Base-by-base conservation (phyloP, 2,888 invertebrate genomes). In the Nymphalis urticae region DNA sequence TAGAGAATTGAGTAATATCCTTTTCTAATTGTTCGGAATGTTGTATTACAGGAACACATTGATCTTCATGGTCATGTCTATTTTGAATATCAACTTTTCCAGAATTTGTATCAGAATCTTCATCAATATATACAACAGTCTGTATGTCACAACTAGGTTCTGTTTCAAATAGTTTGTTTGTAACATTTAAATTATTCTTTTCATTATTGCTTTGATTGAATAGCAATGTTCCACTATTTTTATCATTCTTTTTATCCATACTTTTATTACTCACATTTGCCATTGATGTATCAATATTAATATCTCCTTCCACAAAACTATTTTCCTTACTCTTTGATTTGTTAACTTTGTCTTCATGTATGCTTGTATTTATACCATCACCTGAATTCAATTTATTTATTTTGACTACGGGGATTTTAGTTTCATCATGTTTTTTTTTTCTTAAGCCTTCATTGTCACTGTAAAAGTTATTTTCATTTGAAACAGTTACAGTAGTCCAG, bases 31-130 rank as follows among this genome's bases (percentile, higher is more conserved):
- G 64, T 9, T 47, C 42, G 13, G 75, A 27, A 70, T 84, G 80
- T 59, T 81, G 75, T 63, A 89, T 77, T 64, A 85, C 82, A 48
- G 90, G 90, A 2, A 89, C 90, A 82, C 89, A 88, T 76, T 91
- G 90, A 73, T 90, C 89, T 74, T 80, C 88, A 74, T 68, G 75
- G 48, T 84, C 77, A 62, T 72, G 79, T 74, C 66, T 76, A 65
- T 53, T 74, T 75, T 58, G 62, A 73, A 9, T 70, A 68, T 17
- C 32, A 17, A 67, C 56, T 65, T 75, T 82, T 36, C 74, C 80
- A 48, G 81, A 72, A 76, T 85, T 85, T 2, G 87, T 86, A 75
- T 90, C 86, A 1, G 85, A 84, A 77, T 90, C 88, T 76, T 90
- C 88, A 64, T 91, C 90, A 69, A 87, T 84, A 42, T 82, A 77